A percentile compares a stretch with the other conserved stretches of the same genome.
Evolutionary conservation across 2,113 vertebrate genomes (phyloP).

Genomic region (Notechis scutatus): DNA sequence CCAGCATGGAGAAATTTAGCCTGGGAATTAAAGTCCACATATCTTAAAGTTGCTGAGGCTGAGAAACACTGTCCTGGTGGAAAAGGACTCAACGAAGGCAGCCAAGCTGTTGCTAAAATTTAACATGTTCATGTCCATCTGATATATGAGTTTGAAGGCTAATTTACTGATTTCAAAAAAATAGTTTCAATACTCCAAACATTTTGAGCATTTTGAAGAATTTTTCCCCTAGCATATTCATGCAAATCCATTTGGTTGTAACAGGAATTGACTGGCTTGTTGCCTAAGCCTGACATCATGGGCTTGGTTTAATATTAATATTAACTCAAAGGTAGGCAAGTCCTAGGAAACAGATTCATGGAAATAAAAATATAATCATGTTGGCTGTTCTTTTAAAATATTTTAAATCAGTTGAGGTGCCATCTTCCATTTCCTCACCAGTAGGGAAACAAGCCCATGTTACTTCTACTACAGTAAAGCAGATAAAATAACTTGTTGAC

Average conservation of each 20-base stretch:
- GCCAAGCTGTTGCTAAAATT: background rate
- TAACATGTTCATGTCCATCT: background rate
- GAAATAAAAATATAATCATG: background rate
- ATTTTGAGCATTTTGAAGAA: background rate
- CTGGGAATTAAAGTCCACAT: background rate
- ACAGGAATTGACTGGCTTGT: background rate
- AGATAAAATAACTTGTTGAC: background rate
- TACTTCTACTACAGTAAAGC: background rate
- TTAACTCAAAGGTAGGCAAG: background rate
- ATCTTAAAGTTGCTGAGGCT: background rate
- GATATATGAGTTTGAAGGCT: background rate
- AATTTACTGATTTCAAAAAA: background rate
- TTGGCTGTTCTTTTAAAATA: background rate
- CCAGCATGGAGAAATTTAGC: background rate
- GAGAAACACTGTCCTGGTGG: background rate
- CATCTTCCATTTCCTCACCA: background rate
- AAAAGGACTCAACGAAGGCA: background rate
- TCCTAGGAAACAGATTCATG: background rate
- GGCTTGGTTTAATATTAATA: no score
- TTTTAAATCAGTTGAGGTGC: background rate
- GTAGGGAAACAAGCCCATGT: background rate
- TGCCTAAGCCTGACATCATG: background rate
- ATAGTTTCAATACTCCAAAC: background rate
- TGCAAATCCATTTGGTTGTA: background rate
- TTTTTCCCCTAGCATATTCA: background rate